phyloP scores from a whole-genome alignment of 2,113 vertebrate genomes.

The Uropsilus gracilis region DNA sequence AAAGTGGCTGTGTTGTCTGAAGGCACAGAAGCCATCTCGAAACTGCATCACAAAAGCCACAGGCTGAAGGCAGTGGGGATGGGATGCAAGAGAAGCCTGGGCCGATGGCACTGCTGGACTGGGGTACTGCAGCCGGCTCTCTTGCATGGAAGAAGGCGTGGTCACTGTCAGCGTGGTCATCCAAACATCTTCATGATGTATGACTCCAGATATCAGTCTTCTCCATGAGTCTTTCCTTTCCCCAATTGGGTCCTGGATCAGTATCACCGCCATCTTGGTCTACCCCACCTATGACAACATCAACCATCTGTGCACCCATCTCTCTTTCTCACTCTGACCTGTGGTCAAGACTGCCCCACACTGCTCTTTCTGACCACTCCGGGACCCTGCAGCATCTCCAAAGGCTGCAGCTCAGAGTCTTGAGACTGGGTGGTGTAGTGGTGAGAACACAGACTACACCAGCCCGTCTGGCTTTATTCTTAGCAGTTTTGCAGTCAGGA shows the following conservation, averaged over 20 bases:
- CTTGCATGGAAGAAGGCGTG: not conserved
- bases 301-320: too few species aligned
- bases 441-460: not conserved
- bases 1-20: not conserved
- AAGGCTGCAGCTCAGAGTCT: too few species aligned
- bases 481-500: too few species aligned
- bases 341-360: too few species aligned
- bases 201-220: not conserved
- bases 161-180: not conserved
- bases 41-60: not conserved
- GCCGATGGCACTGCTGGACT: not conserved
- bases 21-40: not conserved
- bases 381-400: too few species aligned
- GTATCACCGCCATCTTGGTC: not conserved
- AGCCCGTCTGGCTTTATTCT: too few species aligned
- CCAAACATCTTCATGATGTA: not conserved
- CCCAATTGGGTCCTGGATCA: too few species aligned
- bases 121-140: not conserved
- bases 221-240: not conserved
- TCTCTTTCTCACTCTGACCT: too few species aligned
- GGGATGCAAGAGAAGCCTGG: not conserved
- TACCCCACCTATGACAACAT: not conserved
- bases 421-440: too few species aligned
- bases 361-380: too few species aligned
- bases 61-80: rapidly evolving